Evolutionary conservation across 2,113 vertebrate genomes (phyloP).

Genomic region (Oreocharis arfaki): DNA sequence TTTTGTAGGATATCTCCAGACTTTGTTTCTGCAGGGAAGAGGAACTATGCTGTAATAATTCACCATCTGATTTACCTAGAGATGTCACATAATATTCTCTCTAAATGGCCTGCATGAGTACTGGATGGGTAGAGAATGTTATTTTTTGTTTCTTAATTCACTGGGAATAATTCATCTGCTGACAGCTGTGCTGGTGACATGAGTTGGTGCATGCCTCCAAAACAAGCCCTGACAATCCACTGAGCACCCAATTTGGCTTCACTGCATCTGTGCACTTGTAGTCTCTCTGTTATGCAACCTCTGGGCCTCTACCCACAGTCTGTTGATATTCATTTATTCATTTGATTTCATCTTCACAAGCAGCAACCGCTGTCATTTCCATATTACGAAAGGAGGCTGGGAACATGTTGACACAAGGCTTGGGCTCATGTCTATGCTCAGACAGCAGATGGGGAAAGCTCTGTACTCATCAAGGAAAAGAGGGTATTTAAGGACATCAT

Average conservation of each 20-base stretch:
- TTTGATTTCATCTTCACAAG: conserved; percentile 32
- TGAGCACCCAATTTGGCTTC: conserved; percentile 8
- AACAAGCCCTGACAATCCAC: conserved; percentile 24
- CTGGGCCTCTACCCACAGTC: conserved; percentile 25
- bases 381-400: background rate
- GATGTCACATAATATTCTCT: background rate
- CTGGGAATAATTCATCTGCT: conserved; percentile 2
- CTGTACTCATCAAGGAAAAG: background rate
- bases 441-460: conserved; percentile 13
- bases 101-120: background rate
- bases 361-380: conserved; percentile 30
- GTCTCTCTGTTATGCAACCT: conserved; percentile 14
- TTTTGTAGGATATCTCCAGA: background rate
- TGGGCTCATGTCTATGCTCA: background rate
- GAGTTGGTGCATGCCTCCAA: conserved; percentile 2
- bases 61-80: background rate
- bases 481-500: conserved; percentile 22
- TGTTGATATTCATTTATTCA: conserved; percentile 60
- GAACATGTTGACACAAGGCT: conserved; percentile 26
- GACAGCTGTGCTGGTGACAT: conserved; percentile 34
- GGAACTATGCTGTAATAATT: background rate
- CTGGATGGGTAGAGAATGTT: background rate
- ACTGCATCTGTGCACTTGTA: conserved; percentile 24
- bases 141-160: background rate
- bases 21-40: background rate